These are phyloP conservation scores for Bettongia penicillata DNA, from an alignment of 2,113 vertebrate species.

Conservation along the genomic window DNA sequence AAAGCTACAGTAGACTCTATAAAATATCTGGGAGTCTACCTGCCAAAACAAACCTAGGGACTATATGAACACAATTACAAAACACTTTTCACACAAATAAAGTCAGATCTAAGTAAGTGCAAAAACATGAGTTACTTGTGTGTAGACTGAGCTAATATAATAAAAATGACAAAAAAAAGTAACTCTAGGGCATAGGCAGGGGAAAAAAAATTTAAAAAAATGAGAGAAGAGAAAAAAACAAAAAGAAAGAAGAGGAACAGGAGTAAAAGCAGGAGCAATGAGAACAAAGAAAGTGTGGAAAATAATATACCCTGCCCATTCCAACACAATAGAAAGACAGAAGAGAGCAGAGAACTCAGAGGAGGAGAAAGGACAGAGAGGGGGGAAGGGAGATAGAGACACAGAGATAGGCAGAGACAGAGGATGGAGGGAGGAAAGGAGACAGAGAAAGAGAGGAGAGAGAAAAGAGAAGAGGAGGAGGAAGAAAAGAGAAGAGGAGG, in stretches of 20 bases:
- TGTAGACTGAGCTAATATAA: too few relatives aligned
- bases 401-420: not conserved
- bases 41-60: too few relatives aligned
- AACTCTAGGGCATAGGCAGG: not conserved
- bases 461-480: too few relatives aligned
- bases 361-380: not conserved
- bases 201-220: not conserved
- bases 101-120: too few relatives aligned
- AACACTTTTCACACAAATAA: too few relatives aligned
- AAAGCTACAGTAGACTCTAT: too few relatives aligned
- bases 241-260: not conserved
- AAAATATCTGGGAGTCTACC: too few relatives aligned
- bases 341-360: not conserved
- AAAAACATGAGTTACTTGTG: too few relatives aligned
- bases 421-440: not conserved
- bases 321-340: not conserved
- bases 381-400: not conserved
- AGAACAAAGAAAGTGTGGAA: not conserved
- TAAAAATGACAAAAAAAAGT: too few relatives aligned
- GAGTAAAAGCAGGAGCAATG: not conserved
- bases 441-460: slow-evolving; percentile 18
- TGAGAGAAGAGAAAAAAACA: not conserved
- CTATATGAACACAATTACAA: too few relatives aligned
- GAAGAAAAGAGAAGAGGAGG: not conserved
- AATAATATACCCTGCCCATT: not conserved